Evolutionary conservation across 2,797 vertebrate genomes (phyloP).

Genomic region (Acrossocheilus fasciatus): DNA sequence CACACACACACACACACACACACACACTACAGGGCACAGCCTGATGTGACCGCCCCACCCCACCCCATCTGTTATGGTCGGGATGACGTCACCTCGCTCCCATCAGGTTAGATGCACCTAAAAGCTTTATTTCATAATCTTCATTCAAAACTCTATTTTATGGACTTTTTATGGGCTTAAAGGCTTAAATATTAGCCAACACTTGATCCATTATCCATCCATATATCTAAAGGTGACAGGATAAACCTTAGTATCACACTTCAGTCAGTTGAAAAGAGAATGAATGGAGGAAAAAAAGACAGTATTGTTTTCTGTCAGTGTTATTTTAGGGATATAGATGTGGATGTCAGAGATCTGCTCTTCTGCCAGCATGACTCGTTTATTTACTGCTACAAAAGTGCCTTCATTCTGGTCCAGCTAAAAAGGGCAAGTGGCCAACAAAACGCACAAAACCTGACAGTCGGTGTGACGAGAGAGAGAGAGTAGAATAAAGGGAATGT

Average conservation of each 20-base stretch:
- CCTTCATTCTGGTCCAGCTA: conserved; percentile 33
- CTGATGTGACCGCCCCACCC: not conserved
- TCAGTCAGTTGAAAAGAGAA: conserved; percentile 5
- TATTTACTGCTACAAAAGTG: conserved; percentile 35
- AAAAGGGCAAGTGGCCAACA: conserved; percentile 53
- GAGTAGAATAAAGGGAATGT: conserved; percentile 13
- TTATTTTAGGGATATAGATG: conserved; percentile 25
- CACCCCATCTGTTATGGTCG: conserved; percentile 16
- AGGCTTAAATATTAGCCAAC: conserved; percentile 33
- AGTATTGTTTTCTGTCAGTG: not conserved
- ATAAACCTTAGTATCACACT: conserved; percentile 38
- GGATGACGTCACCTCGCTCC: conserved; percentile 8
- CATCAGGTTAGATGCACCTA: not conserved
- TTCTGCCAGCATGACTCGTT: not conserved
- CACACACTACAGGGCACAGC: not conserved
- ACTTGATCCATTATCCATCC: not conserved
- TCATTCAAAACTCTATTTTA: conserved; percentile 5
- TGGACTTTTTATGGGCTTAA: not conserved
- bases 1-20: no score
- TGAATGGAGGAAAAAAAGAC: not conserved
- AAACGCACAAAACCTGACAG: conserved; percentile 26
- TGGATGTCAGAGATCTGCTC: conserved; percentile 6
- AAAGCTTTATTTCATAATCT: conserved; percentile 23
- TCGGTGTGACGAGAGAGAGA: not conserved
- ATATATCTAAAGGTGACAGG: conserved; percentile 35